phyloP scores from a whole-genome alignment of 2,888 invertebrate genomes.

The Nycteola revayana region DNA sequence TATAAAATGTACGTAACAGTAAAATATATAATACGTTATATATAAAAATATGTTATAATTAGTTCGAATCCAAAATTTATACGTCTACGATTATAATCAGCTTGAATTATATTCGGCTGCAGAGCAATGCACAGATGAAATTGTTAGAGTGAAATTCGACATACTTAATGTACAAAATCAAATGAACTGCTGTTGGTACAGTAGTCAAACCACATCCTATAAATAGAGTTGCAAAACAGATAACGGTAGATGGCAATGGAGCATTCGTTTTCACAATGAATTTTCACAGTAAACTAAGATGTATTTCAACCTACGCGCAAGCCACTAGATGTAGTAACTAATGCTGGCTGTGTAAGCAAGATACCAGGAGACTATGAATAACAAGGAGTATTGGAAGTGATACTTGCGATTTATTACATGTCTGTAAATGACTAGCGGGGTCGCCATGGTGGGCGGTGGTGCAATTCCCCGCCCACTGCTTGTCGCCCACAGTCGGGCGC shows the following conservation, averaged over 20 bases:
- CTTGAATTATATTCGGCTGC: too few relatives aligned
- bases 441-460: slow-evolving; percentile 41
- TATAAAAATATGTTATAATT: too few relatives aligned
- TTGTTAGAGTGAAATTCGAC: too few relatives aligned
- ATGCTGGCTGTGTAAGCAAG: slow-evolving; percentile 3
- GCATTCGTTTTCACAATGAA: slow-evolving; percentile 20
- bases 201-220: too few relatives aligned
- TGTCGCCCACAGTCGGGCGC: slow-evolving; percentile 42
- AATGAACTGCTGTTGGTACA: too few relatives aligned
- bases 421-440: slow-evolving; percentile 7
- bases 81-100: too few relatives aligned
- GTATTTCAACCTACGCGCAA: not conserved
- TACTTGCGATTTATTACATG: slow-evolving; percentile 12
- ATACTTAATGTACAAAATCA: too few relatives aligned
- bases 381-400: slow-evolving; percentile 22
- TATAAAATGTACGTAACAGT: too few relatives aligned
- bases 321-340: slow-evolving; percentile 1
- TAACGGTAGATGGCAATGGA: slow-evolving; percentile 32
- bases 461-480: slow-evolving; percentile 46
- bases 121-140: too few relatives aligned
- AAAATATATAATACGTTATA: too few relatives aligned
- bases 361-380: slow-evolving; percentile 1
- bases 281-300: slow-evolving; percentile 8
- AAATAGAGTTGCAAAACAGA: slow-evolving; percentile 6
- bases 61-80: too few relatives aligned